Evolutionary conservation across 2,888 invertebrate species (phyloP), one percentile per base, ranked within the genome.

Genomic region (Catocala sponsa): DNA sequence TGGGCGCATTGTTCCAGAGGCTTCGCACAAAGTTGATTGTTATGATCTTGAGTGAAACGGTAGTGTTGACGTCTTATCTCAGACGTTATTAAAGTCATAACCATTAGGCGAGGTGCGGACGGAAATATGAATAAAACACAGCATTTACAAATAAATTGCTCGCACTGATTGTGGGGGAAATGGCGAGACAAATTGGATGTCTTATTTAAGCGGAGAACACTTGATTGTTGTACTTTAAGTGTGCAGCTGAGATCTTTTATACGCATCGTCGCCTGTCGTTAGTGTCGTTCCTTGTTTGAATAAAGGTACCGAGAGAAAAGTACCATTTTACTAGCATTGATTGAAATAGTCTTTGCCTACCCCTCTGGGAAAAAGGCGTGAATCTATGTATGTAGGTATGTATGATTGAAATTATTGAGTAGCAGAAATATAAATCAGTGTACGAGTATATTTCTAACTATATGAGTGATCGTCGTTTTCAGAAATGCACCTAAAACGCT

Each of bases 101-200:
- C 54, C 65, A 74, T 66, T 60, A 65, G 47, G n/a, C 35, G 10
- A 50, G 44, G 47, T 56, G 49, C 57, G 51, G 50, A 44, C 62
- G 72, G 68, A 74, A 77, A 74, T 78, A 74, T 74, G 62, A 69
- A 74, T 76, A 70, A 67, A 65, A 65, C 56, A 32, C 32, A 55
- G 68, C 61, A 59, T 74, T 63, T 73, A 54, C 59, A 76, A 68
- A 74, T 63, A 77, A 74, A 77, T 74, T 71, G 59, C 63, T 59
- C 62, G 71, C 63, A 55, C 59, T 67, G 72, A 63, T 74, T 65
- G 68, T 71, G 32, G 54, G 46, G 60, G 54, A 70, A 71, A 63
- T 65, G 55, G 68, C 61, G 65, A 60, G 57, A 71, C 72, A 70
- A 74, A 74, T 74, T 74, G 65, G 72, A 70, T 50, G 72, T 65